phyloP scores from a whole-genome alignment of 2,888 invertebrate species.

The Arctia plantaginis region DNA sequence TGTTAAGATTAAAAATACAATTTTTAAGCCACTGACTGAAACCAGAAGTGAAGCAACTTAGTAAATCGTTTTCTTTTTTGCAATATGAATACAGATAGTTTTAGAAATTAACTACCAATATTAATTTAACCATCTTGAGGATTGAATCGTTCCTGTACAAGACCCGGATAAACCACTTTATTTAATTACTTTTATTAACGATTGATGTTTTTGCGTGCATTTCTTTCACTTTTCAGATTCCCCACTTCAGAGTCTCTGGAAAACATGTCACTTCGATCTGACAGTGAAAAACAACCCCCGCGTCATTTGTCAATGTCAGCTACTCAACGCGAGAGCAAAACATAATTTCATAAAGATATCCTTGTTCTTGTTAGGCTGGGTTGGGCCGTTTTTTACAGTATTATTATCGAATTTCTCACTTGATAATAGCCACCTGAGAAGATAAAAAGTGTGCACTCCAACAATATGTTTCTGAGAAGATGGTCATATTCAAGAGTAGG shows the following conservation, averaged over 20 bases:
- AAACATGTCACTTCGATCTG: slow-evolving; percentile 83
- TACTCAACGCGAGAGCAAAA: slow-evolving; percentile 78
- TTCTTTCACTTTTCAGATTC: slow-evolving; percentile 77
- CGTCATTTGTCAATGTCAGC: slow-evolving; percentile 84
- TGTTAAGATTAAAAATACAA: no score
- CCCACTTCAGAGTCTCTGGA: slow-evolving; percentile 75
- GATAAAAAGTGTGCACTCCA: slow-evolving; percentile 16
- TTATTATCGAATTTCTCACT: slow-evolving; percentile 64
- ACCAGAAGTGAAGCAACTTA: no score
- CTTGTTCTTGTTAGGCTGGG: slow-evolving; percentile 76
- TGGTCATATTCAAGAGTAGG: not conserved
- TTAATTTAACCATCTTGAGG: no score
- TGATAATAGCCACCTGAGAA: slow-evolving; percentile 47
- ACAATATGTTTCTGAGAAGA: not conserved
- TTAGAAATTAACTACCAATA: not conserved
- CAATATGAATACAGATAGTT: no score
- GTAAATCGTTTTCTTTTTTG: no score
- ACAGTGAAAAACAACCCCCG: slow-evolving; percentile 82
- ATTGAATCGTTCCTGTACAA: not conserved
- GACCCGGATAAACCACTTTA: not conserved
- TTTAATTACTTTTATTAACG: slow-evolving; percentile 17
- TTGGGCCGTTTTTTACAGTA: slow-evolving; percentile 66
- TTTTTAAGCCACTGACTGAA: no score
- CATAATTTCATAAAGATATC: slow-evolving; percentile 85
- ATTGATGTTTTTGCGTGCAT: slow-evolving; percentile 60